These are phyloP conservation scores for Perca schrenkii DNA, from an alignment of 2,113 vertebrate species.

Conservation along the genomic window DNA sequence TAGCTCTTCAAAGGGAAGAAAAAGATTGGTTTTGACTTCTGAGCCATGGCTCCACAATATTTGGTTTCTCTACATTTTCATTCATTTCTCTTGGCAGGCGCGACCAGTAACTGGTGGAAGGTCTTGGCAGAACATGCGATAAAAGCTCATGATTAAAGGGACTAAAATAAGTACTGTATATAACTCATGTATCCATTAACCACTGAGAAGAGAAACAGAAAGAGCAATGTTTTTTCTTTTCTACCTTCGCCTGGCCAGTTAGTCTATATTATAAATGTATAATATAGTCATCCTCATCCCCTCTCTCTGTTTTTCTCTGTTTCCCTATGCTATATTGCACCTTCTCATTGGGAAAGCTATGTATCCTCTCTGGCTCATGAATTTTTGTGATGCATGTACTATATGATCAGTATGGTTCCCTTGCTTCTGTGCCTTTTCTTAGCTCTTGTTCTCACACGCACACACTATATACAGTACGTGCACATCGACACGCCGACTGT, in stretches of 20 bases:
- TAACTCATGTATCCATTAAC: constrained; percentile 85
- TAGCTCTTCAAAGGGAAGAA: constrained; percentile 64
- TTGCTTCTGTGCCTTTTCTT: constrained; percentile 36
- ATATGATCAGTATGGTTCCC: constrained; percentile 51
- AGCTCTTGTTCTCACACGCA: constrained; percentile 28
- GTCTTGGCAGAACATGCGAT: constrained; percentile 81
- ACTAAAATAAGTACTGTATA: constrained; percentile 84
- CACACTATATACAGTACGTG: constrained; percentile 11
- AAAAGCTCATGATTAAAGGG: constrained; percentile 86
- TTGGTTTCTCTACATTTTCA: constrained; percentile 83
- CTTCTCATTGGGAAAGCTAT: constrained; percentile 16
- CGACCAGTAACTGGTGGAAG: constrained; percentile 77
- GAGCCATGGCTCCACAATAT: constrained; percentile 78
- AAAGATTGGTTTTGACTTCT: constrained; percentile 76
- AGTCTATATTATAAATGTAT: constrained; percentile 66
- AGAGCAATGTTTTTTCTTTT: constrained; percentile 76
- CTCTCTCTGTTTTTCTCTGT: constrained; percentile 40
- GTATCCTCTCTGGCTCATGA: constrained; percentile 51
- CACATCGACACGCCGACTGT: constrained; percentile 54
- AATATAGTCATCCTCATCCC: constrained; percentile 58
- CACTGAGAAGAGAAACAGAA: constrained; percentile 77
- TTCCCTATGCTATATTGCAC: constrained; percentile 27
- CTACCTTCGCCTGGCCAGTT: constrained; percentile 53
- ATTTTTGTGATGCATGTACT: constrained; percentile 52
- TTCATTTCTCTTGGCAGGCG: constrained; percentile 84